A percentile compares a stretch with the other conserved stretches of the same genome.
Conservation (phyloP, 2,888 invertebrate genomes). For the Achlya flavicornis region DNA sequence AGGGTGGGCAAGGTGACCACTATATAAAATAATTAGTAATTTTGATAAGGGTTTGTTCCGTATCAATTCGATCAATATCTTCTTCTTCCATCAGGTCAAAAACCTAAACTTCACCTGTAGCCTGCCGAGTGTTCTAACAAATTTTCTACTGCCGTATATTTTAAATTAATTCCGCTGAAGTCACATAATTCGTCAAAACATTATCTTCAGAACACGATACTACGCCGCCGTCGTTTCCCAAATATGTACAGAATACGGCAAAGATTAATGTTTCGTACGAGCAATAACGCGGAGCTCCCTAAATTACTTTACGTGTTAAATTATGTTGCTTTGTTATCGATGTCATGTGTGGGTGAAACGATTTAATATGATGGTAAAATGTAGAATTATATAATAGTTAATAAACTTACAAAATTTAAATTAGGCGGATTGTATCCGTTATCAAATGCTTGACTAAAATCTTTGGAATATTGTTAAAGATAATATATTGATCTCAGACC, state of each 20-base stretch:
- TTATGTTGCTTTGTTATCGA: conserved; percentile 5
- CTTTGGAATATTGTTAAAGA: too few relatives aligned
- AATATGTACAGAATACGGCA: conserved; percentile 4
- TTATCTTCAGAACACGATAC: not conserved
- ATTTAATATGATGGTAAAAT: conserved; percentile 20
- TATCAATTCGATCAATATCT: too few relatives aligned
- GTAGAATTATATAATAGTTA: not conserved
- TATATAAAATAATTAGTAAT: too few relatives aligned
- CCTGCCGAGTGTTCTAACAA: not conserved
- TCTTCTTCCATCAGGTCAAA: too few relatives aligned
- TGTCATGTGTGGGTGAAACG: conserved; percentile 8
- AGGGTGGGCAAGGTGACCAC: too few relatives aligned
- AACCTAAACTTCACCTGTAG: too few relatives aligned
- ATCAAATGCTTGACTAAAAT: too few relatives aligned
- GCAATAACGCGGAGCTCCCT: conserved; percentile 21
- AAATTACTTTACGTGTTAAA: conserved; percentile 21
- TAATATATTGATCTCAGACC: too few relatives aligned
- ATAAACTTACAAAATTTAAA: not conserved
- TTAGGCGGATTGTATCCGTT: too few relatives aligned
- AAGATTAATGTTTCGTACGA: conserved; percentile 27
- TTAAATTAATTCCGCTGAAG: not conserved
- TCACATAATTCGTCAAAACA: conserved; percentile 8
- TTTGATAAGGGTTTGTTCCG: too few relatives aligned
- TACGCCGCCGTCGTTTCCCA: conserved; percentile 6
- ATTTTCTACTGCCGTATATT: not conserved